Percentiles rank a stretch among this genome's conserved stretches.
These are phyloP conservation scores for Ctenopoma multispine DNA, from an alignment of 2,797 vertebrate species.

Conservation along the genomic window DNA sequence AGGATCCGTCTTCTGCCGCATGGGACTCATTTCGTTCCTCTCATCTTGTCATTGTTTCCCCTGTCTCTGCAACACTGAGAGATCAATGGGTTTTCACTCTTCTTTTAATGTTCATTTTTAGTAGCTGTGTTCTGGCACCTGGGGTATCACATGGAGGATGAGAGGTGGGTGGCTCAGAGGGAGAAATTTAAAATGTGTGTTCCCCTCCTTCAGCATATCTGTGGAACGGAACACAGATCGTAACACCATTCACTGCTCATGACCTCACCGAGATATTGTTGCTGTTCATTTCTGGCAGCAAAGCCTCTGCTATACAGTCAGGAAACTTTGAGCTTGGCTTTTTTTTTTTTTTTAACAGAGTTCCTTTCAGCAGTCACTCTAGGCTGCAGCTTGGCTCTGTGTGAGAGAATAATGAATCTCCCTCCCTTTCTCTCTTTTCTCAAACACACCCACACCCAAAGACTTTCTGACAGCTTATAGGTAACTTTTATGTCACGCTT, in stretches of 20 bases:
- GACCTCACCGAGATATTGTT: slow-evolving; percentile 26
- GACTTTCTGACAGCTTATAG: slow-evolving; percentile 40
- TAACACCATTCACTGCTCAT: slow-evolving; percentile 38
- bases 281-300: slow-evolving; percentile 49
- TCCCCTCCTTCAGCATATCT: slow-evolving; percentile 19
- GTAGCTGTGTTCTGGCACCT: slow-evolving; percentile 46
- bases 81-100: slow-evolving; percentile 34
- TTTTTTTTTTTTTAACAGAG: slow-evolving; percentile 16
- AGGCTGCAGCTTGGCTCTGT: slow-evolving; percentile 31
- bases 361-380: slow-evolving; percentile 29
- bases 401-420: slow-evolving; percentile 65
- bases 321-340: slow-evolving; percentile 39
- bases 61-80: slow-evolving; percentile 36
- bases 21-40: slow-evolving; percentile 60
- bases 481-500: slow-evolving; percentile 60
- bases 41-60: slow-evolving; percentile 37
- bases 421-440: slow-evolving; percentile 32
- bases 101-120: slow-evolving; percentile 67
- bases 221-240: slow-evolving; percentile 39
- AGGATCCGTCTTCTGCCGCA: slow-evolving; percentile 55
- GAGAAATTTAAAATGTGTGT: slow-evolving; percentile 30
- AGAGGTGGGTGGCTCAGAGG: slow-evolving; percentile 53
- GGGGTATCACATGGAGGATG: slow-evolving; percentile 49
- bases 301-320: background rate
- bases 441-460: slow-evolving; percentile 27